A percentile compares a stretch with the other conserved stretches of the same genome.
Conservation (phyloP, 2,888 invertebrate species). For the Andrena bucephala region DNA sequence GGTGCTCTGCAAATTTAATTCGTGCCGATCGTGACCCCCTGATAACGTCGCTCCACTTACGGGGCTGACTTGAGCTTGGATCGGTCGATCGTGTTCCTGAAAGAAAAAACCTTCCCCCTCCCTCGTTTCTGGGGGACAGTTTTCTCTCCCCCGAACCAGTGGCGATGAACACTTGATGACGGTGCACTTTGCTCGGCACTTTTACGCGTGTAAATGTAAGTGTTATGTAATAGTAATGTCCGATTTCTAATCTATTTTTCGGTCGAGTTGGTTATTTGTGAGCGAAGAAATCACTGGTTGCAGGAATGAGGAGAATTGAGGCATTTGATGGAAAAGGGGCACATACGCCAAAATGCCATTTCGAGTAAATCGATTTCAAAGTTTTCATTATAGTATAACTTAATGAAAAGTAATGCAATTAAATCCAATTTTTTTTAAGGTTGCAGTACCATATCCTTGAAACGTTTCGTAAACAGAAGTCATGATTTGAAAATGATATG, state of each 20-base stretch:
- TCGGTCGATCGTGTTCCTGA: constrained; percentile 16
- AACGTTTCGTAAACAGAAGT: too few relatives aligned
- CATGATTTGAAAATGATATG: too few relatives aligned
- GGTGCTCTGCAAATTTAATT: constrained; percentile 71
- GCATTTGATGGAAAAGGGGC: too few relatives aligned
- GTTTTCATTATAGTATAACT: too few relatives aligned
- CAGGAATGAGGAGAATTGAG: too few relatives aligned
- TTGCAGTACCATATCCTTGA: too few relatives aligned
- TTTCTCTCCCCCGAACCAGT: neutral
- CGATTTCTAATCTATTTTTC: neutral
- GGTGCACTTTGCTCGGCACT: neutral
- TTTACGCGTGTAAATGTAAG: constrained; percentile 1
- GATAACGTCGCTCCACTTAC: constrained; percentile 60
- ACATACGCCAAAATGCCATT: too few relatives aligned
- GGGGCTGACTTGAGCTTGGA: constrained; percentile 24
- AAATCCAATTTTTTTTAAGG: too few relatives aligned
- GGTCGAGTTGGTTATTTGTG: neutral
- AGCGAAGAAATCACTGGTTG: too few relatives aligned
- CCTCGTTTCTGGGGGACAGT: constrained; percentile 12
- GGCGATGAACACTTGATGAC: neutral
- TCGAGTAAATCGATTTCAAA: too few relatives aligned
- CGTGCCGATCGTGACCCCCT: constrained; percentile 70
- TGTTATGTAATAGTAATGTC: neutral
- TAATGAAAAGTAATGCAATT: too few relatives aligned
- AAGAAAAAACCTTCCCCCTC: constrained; percentile 30